Conservation (phyloP, 2,797 vertebrate genomes). For the Rhinella marina region DNA sequence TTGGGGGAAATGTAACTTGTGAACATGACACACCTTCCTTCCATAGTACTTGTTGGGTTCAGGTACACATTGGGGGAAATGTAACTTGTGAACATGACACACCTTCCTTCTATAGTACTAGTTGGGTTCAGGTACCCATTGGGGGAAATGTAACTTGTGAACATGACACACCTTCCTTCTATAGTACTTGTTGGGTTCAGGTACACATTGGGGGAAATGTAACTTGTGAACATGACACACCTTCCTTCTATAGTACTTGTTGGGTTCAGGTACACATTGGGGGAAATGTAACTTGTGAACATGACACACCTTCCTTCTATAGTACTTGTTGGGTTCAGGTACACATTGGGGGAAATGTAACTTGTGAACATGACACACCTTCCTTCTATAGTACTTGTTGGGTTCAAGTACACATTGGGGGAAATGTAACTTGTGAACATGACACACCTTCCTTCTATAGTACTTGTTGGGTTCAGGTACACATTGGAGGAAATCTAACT, state of each 20-base stretch:
- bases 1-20: background rate
- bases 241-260: background rate
- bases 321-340: background rate
- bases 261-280: background rate
- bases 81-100: background rate
- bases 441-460: background rate
- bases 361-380: too few species aligned
- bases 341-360: background rate
- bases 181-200: background rate
- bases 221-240: too few species aligned
- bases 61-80: background rate
- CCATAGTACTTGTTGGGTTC: background rate
- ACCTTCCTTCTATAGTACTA: background rate
- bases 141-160: background rate
- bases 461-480: background rate
- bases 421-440: background rate
- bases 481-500: background rate
- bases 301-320: background rate
- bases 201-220: background rate
- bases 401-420: background rate
- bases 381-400: background rate
- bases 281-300: background rate
- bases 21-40: background rate
- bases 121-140: background rate
- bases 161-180: background rate